Percentiles rank a stretch among this genome's conserved stretches.
Conservation (phyloP, 2,113 vertebrate genomes). For the Apus apus region DNA sequence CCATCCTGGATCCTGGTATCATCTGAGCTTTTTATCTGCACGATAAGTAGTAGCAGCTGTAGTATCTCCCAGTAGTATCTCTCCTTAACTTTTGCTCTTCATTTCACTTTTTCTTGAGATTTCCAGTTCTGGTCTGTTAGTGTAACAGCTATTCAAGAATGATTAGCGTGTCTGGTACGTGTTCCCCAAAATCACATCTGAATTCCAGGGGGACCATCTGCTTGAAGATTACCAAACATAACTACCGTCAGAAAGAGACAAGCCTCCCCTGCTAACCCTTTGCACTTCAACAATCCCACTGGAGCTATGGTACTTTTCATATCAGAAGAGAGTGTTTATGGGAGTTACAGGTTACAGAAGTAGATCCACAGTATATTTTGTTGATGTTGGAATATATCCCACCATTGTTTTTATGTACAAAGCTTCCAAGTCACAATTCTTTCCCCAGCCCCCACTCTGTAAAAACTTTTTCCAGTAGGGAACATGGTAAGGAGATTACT, state of each 20-base stretch:
- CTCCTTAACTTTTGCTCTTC: neutral
- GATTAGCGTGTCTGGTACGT: neutral
- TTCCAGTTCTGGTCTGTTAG: neutral
- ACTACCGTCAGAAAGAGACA: neutral
- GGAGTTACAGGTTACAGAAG: neutral
- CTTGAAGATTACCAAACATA: neutral
- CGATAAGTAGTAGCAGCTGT: slow-evolving; percentile 9
- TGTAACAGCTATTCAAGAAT: neutral
- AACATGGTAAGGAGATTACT: neutral
- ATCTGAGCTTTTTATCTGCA: neutral
- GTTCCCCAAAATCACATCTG: neutral
- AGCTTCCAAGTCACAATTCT: neutral
- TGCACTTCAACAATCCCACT: neutral
- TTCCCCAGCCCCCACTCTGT: neutral
- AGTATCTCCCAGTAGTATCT: neutral
- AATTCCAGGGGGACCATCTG: neutral
- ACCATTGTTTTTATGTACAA: neutral
- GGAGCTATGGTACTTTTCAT: neutral
- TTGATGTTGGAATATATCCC: slow-evolving; percentile 36
- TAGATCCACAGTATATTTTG: neutral
- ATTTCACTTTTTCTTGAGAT: neutral
- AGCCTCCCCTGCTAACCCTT: neutral
- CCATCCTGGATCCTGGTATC: neutral
- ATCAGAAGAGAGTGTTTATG: neutral
- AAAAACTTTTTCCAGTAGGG: neutral